Evolutionary conservation across 2,113 vertebrate species (phyloP).

Genomic region (Eurypyga helias): DNA sequence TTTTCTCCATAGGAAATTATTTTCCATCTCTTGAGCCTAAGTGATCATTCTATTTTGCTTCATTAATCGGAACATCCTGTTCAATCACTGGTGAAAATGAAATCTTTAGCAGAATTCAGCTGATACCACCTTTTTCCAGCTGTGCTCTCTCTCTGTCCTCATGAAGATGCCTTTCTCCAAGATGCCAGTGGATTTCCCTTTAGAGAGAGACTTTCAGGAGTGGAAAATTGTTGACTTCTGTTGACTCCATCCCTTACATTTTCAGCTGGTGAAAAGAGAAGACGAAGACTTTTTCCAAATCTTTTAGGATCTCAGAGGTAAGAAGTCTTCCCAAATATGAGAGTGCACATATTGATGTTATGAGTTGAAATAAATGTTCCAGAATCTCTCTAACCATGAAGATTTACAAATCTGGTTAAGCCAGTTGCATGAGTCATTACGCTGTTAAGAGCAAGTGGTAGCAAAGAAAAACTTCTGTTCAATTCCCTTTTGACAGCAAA

Average conservation of each 20-base stretch:
- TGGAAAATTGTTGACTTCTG: not conserved
- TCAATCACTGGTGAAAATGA: not conserved
- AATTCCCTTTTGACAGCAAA: conserved; percentile 51
- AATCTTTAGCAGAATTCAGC: not conserved
- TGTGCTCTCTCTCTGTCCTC: not conserved
- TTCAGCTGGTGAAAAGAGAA: not conserved
- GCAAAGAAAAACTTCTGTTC: conserved; percentile 31
- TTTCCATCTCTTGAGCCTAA: not conserved
- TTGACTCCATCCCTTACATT: not conserved
- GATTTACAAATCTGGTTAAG: conserved; percentile 25
- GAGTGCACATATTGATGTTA: not conserved
- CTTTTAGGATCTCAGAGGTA: not conserved
- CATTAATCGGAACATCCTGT: not conserved
- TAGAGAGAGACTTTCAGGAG: not conserved
- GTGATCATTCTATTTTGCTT: not conserved
- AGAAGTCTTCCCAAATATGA: not conserved
- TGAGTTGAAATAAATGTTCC: not conserved
- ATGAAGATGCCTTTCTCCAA: not conserved
- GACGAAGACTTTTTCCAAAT: not conserved
- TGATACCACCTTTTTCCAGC: not conserved
- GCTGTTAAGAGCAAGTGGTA: conserved; percentile 27
- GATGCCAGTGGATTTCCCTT: not conserved
- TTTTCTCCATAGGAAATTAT: not conserved
- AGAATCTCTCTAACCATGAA: not conserved
- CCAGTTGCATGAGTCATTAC: not conserved